Conservation (phyloP, 2,888 invertebrate species). For the Athalia rosae region DNA sequence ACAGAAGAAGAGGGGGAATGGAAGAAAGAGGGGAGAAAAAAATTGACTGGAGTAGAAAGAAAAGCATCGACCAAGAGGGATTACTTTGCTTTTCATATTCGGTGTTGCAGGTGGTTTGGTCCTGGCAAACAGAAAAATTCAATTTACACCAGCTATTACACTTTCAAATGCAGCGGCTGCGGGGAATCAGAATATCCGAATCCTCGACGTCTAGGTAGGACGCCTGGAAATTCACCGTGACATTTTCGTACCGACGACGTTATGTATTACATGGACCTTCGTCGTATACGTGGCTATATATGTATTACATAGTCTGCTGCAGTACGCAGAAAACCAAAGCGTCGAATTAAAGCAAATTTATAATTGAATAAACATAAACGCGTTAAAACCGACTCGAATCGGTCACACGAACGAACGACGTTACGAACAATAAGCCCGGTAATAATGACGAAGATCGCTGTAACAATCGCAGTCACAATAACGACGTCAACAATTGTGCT, state of each 20-base stretch:
- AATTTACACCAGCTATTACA: slow-evolving; percentile 33
- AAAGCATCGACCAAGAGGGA: slow-evolving; percentile 9
- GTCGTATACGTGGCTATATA: neutral
- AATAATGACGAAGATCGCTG: no score
- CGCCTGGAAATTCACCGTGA: neutral
- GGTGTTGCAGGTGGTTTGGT: neutral
- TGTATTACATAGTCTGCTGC: neutral
- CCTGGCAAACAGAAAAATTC: slow-evolving; percentile 3
- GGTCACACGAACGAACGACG: neutral
- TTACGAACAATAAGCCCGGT: no score
- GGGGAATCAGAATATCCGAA: neutral
- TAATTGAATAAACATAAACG: slow-evolving; percentile 10
- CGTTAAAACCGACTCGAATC: neutral
- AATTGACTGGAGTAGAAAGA: neutral
- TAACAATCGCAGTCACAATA: no score
- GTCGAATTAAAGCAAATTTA: slow-evolving; percentile 9
- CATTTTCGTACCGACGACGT: no score
- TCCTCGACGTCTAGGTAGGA: neutral
- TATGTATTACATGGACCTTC: no score
- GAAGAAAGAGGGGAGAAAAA: neutral
- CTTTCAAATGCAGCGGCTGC: slow-evolving; percentile 17
- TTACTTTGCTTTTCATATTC: slow-evolving; percentile 15
- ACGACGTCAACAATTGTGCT: no score
- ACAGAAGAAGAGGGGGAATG: neutral
- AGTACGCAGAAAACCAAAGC: neutral